phyloP scores from a whole-genome alignment of 2,797 vertebrate species.

The Poeciliopsis presidionis region DNA sequence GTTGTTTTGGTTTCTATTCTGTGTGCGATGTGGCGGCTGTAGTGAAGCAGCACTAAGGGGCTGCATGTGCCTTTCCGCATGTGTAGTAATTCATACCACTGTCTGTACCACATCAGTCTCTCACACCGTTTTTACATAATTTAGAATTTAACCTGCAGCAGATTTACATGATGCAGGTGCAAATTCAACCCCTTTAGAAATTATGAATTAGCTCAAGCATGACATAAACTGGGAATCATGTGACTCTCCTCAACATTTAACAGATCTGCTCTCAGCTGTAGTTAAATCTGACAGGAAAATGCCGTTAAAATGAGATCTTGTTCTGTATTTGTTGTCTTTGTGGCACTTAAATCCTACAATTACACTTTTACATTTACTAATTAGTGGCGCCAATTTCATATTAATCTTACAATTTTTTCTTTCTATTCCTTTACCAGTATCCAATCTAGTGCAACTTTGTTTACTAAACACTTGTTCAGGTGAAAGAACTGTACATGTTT shows the following conservation, averaged over 20 bases:
- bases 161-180: not conserved
- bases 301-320: not conserved
- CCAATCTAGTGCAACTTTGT: not conserved
- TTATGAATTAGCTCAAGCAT: not conserved
- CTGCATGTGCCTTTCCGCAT: not conserved
- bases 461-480: too few relatives aligned
- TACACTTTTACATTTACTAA: not conserved
- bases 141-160: not conserved
- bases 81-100: not conserved
- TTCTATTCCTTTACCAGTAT: not conserved
- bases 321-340: not conserved
- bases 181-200: not conserved
- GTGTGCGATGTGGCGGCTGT: constrained; percentile 22
- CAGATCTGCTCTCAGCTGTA: not conserved
- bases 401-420: not conserved
- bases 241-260: not conserved
- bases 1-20: constrained; percentile 6
- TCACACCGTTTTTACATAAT: not conserved
- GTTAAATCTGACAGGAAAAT: not conserved
- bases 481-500: not conserved
- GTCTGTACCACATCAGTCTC: not conserved
- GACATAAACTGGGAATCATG: not conserved
- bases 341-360: not conserved
- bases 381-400: not conserved
- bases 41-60: constrained; percentile 14